A percentile compares a stretch with the other conserved stretches of the same genome.
Conservation (phyloP, 2,113 vertebrate species). For the Chloropsis cyanopogon region DNA sequence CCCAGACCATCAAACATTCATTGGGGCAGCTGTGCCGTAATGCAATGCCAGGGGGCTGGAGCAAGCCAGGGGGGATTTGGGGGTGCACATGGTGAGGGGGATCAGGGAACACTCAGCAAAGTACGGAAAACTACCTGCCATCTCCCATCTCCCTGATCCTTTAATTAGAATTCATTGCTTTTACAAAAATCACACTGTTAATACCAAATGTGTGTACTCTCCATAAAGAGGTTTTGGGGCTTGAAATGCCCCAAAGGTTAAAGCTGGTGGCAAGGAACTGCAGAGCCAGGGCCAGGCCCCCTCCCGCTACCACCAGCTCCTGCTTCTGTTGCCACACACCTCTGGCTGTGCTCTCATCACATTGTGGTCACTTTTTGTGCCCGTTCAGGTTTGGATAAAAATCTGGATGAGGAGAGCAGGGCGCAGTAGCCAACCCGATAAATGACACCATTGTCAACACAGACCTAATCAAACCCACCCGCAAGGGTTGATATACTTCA, state of each 20-base stretch:
- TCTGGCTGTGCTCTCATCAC: neutral
- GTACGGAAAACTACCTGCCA: neutral
- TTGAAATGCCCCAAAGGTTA: neutral
- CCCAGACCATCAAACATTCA: slow-evolving; percentile 35
- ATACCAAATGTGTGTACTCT: too few species aligned
- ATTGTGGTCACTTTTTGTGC: neutral
- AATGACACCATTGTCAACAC: neutral
- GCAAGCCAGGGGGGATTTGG: neutral
- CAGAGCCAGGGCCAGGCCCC: neutral
- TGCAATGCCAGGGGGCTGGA: neutral
- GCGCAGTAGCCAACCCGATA: neutral
- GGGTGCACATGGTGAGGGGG: neutral
- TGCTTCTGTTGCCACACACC: neutral
- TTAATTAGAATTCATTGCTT: neutral
- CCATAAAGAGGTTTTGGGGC: too few species aligned
- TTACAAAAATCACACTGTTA: neutral
- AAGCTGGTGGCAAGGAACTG: neutral
- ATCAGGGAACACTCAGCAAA: neutral
- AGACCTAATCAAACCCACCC: slow-evolving; percentile 18
- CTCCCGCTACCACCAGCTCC: neutral
- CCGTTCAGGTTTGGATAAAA: neutral
- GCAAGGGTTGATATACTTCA: neutral
- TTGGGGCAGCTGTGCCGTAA: neutral
- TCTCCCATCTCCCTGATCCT: neutral
- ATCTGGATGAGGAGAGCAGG: neutral